These are phyloP conservation scores for Ispidina lecontei DNA, from an alignment of 2,797 vertebrate genomes.

Conservation along the genomic window DNA sequence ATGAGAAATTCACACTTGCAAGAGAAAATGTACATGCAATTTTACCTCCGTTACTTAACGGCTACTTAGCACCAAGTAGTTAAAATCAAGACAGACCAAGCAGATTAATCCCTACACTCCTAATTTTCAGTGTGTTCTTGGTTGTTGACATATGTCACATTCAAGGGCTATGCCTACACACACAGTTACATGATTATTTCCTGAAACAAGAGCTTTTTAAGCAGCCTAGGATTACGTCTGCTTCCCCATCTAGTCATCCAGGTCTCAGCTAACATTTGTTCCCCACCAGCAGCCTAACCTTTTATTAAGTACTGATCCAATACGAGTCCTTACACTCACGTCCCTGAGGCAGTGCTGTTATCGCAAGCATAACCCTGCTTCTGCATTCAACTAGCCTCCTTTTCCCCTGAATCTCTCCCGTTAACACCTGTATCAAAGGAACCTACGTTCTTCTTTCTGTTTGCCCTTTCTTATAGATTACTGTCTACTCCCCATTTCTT, in stretches of 20 bases:
- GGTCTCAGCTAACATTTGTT: not conserved
- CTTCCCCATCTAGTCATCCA: not conserved
- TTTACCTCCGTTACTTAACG: not conserved
- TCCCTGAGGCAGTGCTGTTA: not conserved
- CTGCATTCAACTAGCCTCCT: not conserved
- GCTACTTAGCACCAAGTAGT: not conserved
- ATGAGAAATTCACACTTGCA: rapidly evolving
- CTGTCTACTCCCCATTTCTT: not conserved
- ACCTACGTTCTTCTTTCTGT: not conserved
- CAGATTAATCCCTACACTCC: not conserved
- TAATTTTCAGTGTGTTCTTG: not conserved
- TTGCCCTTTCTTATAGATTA: not conserved
- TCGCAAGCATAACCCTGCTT: not conserved
- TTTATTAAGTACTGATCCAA: not conserved
- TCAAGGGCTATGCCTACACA: not conserved
- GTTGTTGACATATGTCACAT: not conserved
- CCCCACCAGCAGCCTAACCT: not conserved
- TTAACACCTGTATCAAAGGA: not conserved
- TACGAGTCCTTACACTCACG: not conserved
- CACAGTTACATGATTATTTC: not conserved
- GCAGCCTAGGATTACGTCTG: not conserved
- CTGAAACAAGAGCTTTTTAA: not conserved
- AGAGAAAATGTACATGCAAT: not conserved
- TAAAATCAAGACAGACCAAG: not conserved
- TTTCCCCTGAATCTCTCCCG: not conserved